Percentiles rank a stretch among this genome's conserved stretches.
Evolutionary conservation across 2,113 vertebrate species (phyloP).

Genomic region (Rutilus rutilus): DNA sequence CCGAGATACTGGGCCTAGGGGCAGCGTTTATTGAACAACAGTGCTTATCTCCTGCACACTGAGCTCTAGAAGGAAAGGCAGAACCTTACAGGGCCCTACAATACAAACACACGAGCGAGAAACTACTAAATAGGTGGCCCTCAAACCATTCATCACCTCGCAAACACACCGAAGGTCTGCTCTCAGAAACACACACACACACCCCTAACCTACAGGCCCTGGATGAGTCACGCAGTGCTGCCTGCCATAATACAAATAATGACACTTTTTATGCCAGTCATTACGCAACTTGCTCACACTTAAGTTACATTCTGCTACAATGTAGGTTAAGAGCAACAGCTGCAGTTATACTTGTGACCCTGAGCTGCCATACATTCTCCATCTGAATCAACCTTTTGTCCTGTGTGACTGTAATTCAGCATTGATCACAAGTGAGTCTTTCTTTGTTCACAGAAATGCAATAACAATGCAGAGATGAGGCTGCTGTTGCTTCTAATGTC

Average conservation of each 20-base stretch:
- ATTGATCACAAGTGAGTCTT: conserved; percentile 3
- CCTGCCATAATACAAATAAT: conserved; percentile 40
- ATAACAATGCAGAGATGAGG: conserved; percentile 16
- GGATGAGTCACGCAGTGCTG: conserved; percentile 45
- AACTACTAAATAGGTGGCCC: no score
- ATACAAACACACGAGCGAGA: neutral
- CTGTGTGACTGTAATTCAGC: neutral
- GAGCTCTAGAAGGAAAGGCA: neutral
- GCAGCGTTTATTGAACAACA: conserved; percentile 49
- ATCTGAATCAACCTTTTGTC: conserved; percentile 31
- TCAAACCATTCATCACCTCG: neutral
- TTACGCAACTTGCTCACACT: conserved; percentile 47
- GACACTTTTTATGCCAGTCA: conserved; percentile 42
- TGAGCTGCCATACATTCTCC: neutral
- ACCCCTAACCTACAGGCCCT: conserved; percentile 44
- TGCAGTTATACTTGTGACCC: conserved; percentile 18
- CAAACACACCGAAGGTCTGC: conserved; percentile 24
- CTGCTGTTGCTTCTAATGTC: neutral
- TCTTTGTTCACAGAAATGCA: neutral
- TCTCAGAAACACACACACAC: conserved; percentile 34
- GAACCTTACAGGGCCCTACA: neutral
- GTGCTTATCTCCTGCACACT: neutral
- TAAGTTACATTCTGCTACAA: conserved; percentile 19
- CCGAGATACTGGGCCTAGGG: conserved; percentile 49
- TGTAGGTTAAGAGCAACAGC: conserved; percentile 41